Percentiles rank a stretch among this genome's conserved stretches.
phyloP scores from a whole-genome alignment of 2,797 vertebrate species.

The Hemibagrus guttatus region DNA sequence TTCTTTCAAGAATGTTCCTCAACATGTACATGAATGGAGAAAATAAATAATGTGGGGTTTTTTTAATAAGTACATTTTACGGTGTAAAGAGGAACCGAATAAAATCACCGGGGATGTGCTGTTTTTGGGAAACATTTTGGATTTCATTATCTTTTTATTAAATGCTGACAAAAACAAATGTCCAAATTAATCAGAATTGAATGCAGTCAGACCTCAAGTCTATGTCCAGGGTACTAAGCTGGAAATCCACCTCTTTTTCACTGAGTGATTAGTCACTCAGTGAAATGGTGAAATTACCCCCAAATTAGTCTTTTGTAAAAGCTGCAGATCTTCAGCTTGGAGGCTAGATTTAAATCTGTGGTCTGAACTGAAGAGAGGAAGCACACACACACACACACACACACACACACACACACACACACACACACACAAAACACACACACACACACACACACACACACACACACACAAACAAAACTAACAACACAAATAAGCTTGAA shows the following conservation, averaged over 20 bases:
- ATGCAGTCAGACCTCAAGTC: background rate
- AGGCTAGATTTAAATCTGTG: background rate
- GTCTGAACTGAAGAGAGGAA: background rate
- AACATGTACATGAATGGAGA: background rate
- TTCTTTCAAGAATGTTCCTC: background rate
- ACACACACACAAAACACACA: background rate
- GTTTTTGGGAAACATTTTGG: background rate
- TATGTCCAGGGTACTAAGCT: background rate
- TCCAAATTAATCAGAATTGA: background rate
- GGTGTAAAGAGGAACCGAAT: background rate
- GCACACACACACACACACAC: background rate
- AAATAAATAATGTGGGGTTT: background rate
- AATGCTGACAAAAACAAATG: background rate
- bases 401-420: background rate
- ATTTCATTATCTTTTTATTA: background rate
- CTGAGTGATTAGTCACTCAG: background rate
- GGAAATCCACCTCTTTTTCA: background rate
- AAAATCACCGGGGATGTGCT: background rate
- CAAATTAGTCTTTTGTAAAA: background rate
- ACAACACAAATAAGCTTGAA: background rate
- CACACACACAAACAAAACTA: background rate
- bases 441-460: background rate
- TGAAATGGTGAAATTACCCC: background rate
- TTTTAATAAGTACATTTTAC: background rate
- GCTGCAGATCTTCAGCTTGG: background rate